Percentiles rank a stretch among this genome's conserved stretches.
Evolutionary conservation across 2,797 vertebrate genomes (phyloP).

Genomic region (Knipowitschia caucasica): DNA sequence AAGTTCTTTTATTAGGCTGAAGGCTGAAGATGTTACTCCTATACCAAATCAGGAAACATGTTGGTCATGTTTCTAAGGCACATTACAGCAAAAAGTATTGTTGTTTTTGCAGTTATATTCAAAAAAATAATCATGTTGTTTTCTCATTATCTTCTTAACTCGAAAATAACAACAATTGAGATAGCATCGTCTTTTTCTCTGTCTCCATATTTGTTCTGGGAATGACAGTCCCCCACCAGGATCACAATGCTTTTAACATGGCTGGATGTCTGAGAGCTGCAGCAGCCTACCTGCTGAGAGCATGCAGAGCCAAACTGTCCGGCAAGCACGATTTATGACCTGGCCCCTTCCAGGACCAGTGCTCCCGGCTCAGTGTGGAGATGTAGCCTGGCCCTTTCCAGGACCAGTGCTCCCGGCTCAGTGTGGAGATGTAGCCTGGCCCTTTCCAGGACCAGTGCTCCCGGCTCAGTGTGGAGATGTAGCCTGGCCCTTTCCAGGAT

Average conservation of each 20-base stretch:
- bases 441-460: slow-evolving; percentile 48
- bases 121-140: slow-evolving; percentile 12
- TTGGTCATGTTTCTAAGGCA: too few relatives aligned
- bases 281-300: slow-evolving; percentile 75
- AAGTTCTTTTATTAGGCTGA: slow-evolving; percentile 29
- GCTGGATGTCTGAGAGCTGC: slow-evolving; percentile 67
- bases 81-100: too few relatives aligned
- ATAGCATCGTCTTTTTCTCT: slow-evolving; percentile 38
- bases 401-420: slow-evolving; percentile 43
- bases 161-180: slow-evolving; percentile 29
- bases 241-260: slow-evolving; percentile 80
- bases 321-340: slow-evolving; percentile 68
- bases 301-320: slow-evolving; percentile 76
- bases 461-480: slow-evolving; percentile 40
- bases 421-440: slow-evolving; percentile 44
- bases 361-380: slow-evolving; percentile 38
- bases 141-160: slow-evolving; percentile 8
- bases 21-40: slow-evolving; percentile 18
- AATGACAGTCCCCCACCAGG: slow-evolving; percentile 65
- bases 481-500: slow-evolving; percentile 50
- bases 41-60: slow-evolving; percentile 16
- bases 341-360: slow-evolving; percentile 54
- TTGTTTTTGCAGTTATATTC: neutral
- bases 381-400: slow-evolving; percentile 47
- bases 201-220: slow-evolving; percentile 54